phyloP scores from a whole-genome alignment of 2,888 invertebrate genomes.

The Branchellion lobata region DNA sequence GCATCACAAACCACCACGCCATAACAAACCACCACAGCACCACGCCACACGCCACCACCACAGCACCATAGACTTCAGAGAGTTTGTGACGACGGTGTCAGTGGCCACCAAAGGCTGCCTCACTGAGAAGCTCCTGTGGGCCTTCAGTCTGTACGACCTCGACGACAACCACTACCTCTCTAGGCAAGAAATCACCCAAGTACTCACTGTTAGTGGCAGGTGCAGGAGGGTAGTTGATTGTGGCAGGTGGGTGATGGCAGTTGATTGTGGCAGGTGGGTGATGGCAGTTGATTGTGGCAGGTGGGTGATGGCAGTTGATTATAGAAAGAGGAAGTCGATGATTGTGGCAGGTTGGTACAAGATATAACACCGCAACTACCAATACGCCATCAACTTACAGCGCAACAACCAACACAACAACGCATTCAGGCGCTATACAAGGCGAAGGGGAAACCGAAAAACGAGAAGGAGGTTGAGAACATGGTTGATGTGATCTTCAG shows the following conservation, averaged over 20 bases:
- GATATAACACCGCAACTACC: too few relatives aligned
- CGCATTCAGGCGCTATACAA: constrained; percentile 39
- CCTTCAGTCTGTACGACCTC: constrained; percentile 47
- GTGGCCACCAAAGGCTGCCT: constrained; percentile 44
- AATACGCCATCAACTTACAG: too few relatives aligned
- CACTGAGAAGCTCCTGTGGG: constrained; percentile 47
- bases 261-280: not conserved
- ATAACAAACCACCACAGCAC: too few relatives aligned
- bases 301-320: not conserved
- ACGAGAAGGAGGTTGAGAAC: constrained; percentile 14
- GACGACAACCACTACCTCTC: constrained; percentile 46
- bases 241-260: not conserved
- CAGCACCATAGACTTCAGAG: constrained; percentile 47
- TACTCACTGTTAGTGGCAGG: constrained; percentile 28
- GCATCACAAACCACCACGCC: too few relatives aligned
- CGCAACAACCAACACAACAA: too few relatives aligned
- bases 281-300: not conserved
- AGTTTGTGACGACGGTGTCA: constrained; percentile 47
- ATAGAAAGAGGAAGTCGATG: not conserved
- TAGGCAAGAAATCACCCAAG: constrained; percentile 38
- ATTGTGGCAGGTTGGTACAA: too few relatives aligned
- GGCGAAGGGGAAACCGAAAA: constrained; percentile 23
- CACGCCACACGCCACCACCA: too few relatives aligned
- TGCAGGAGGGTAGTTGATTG: not conserved
- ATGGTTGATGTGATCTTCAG: not conserved